phyloP scores from a whole-genome alignment of 2,888 invertebrate species.

The Morpho achilles region DNA sequence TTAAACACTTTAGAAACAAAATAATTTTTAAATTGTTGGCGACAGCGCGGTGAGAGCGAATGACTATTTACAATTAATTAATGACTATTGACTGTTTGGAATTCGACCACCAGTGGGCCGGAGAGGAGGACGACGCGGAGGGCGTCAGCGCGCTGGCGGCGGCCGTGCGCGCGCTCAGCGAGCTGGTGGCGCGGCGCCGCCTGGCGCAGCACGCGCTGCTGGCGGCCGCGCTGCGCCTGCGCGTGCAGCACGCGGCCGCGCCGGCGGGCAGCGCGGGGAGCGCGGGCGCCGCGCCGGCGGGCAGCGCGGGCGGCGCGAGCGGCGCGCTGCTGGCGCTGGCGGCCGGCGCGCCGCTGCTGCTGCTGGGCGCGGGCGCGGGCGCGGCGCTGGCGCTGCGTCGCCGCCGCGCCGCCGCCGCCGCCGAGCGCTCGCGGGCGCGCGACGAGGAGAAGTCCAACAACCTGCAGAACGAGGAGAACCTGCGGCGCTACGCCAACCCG shows the following conservation, averaged over 20 bases:
- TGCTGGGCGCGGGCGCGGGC: slow-evolving; percentile 47
- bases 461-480: slow-evolving; percentile 93
- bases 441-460: slow-evolving; percentile 95
- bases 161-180: slow-evolving; percentile 59
- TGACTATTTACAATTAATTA: no score
- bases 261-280: slow-evolving; percentile 25
- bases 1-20: no score
- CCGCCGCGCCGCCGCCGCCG: slow-evolving; percentile 67
- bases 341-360: slow-evolving; percentile 32
- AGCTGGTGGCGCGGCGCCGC: slow-evolving; percentile 60
- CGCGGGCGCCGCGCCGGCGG: slow-evolving; percentile 80
- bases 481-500: slow-evolving; percentile 90
- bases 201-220: slow-evolving; percentile 60
- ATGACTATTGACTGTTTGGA: neutral
- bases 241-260: slow-evolving; percentile 41
- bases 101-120: slow-evolving; percentile 51
- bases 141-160: slow-evolving; percentile 46
- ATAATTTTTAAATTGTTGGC: no score
- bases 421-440: slow-evolving; percentile 76
- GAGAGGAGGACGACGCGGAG: slow-evolving; percentile 54
- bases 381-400: slow-evolving; percentile 41
- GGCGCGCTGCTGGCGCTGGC: slow-evolving; percentile 40
- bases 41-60: no score
- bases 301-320: slow-evolving; percentile 38
- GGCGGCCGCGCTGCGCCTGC: slow-evolving; percentile 60